These are phyloP conservation scores for Prionailurus viverrinus DNA, from an alignment of 2,113 vertebrate genomes.

Conservation along the genomic window DNA sequence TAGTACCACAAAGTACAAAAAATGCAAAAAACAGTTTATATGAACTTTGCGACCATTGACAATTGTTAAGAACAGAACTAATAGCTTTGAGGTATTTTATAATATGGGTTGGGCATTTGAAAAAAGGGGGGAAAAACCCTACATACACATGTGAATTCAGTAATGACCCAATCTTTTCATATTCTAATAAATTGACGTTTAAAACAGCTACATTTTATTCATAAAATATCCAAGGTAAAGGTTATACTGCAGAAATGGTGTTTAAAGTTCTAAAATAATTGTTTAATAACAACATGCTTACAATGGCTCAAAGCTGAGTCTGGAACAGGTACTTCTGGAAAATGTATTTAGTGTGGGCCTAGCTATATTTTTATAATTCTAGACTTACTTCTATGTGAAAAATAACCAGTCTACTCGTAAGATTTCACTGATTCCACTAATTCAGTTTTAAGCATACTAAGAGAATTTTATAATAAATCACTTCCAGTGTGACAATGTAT, in stretches of 20 bases:
- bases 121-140: neutral
- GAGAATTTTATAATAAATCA: constrained; percentile 52
- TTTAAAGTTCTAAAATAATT: constrained; percentile 43
- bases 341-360: neutral
- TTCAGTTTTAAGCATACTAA: constrained; percentile 43
- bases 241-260: constrained; percentile 42
- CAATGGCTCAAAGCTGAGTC: neutral
- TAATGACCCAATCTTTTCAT: constrained; percentile 12
- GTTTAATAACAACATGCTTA: constrained; percentile 67
- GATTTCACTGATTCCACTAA: constrained; percentile 12
- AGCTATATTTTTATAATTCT: constrained; percentile 11
- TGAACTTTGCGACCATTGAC: constrained; percentile 21
- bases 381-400: constrained; percentile 58
- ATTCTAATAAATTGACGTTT: constrained; percentile 43
- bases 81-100: constrained; percentile 75
- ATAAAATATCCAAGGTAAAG: constrained; percentile 55
- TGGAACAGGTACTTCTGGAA: neutral
- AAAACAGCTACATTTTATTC: constrained; percentile 64
- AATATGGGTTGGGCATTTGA: constrained; percentile 25
- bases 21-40: constrained; percentile 61
- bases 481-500: neutral
- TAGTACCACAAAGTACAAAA: constrained; percentile 65
- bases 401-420: constrained; percentile 49
- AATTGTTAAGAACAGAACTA: constrained; percentile 61
- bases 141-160: neutral